Evolutionary conservation across 2,888 invertebrate species (phyloP).

Genomic region (Papilio elwesi): DNA sequence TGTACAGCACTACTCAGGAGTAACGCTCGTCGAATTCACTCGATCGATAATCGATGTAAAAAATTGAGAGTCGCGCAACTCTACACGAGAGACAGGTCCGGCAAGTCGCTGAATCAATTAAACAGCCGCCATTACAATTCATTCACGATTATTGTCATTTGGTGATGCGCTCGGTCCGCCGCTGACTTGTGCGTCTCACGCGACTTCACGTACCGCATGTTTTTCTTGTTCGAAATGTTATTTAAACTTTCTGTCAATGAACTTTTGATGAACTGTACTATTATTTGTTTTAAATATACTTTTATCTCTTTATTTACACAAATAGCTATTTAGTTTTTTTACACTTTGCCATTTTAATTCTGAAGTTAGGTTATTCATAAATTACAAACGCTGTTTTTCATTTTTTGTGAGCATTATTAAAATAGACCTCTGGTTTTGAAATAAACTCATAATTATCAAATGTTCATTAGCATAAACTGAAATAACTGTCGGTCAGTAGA

Average conservation of each 20-base stretch:
- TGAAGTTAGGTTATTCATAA: no score
- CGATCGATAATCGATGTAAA: conserved; percentile 29
- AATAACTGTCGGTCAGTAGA: no score
- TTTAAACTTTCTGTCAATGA: conserved; percentile 48
- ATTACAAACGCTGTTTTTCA: no score
- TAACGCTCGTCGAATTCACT: conserved; percentile 41
- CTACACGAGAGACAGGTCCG: conserved; percentile 60
- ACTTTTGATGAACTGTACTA: conserved; percentile 41
- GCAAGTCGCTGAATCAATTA: conserved; percentile 70
- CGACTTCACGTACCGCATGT: conserved; percentile 54
- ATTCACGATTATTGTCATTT: conserved; percentile 79
- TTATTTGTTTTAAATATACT: no score
- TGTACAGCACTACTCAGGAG: conserved; percentile 50
- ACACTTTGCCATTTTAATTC: no score
- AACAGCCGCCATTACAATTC: conserved; percentile 74
- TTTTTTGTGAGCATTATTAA: no score
- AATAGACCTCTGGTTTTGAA: no score
- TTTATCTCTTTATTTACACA: no score
- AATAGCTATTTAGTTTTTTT: no score
- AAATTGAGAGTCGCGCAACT: conserved; percentile 42
- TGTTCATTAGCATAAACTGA: no score
- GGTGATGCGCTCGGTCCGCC: conserved; percentile 60
- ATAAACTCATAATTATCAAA: no score
- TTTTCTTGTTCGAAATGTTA: conserved; percentile 46
- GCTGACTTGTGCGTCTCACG: conserved; percentile 64